phyloP scores from a whole-genome alignment of 2,113 vertebrate species.

The Pachycephala philippinensis region DNA sequence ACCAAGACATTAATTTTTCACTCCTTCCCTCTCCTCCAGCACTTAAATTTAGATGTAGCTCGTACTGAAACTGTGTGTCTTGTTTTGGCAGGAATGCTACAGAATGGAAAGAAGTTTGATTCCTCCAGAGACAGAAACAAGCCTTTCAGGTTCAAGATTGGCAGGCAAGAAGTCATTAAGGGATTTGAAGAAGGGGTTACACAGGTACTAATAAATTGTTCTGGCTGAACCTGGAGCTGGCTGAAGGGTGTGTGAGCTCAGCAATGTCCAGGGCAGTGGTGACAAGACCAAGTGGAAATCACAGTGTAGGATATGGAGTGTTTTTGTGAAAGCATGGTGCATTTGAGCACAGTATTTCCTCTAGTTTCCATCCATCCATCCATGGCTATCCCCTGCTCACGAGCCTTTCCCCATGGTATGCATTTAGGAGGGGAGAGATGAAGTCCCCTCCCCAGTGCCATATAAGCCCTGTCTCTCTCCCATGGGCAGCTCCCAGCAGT shows the following conservation, averaged over 20 bases:
- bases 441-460: not conserved
- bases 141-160: conserved; percentile 96
- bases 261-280: not conserved
- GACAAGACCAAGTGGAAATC: not conserved
- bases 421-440: not conserved
- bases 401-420: not conserved
- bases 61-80: not conserved
- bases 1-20: not conserved
- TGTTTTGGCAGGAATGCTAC: conserved; percentile 87
- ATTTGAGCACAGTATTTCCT: not conserved
- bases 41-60: not conserved
- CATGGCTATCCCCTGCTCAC: not conserved
- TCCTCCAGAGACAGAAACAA: conserved; percentile 99
- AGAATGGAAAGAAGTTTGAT: conserved; percentile 99
- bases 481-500: not conserved
- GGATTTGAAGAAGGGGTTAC: conserved; percentile 96
- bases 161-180: conserved; percentile 94
- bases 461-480: not conserved
- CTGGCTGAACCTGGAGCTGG: not conserved
- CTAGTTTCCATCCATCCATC: not conserved
- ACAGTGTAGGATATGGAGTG: not conserved
- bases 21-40: not conserved
- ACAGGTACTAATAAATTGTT: conserved; percentile 77
- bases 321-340: not conserved
- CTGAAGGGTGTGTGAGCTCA: not conserved